phyloP scores from a whole-genome alignment of 2,888 invertebrate genomes.

The Ophraella communa region DNA sequence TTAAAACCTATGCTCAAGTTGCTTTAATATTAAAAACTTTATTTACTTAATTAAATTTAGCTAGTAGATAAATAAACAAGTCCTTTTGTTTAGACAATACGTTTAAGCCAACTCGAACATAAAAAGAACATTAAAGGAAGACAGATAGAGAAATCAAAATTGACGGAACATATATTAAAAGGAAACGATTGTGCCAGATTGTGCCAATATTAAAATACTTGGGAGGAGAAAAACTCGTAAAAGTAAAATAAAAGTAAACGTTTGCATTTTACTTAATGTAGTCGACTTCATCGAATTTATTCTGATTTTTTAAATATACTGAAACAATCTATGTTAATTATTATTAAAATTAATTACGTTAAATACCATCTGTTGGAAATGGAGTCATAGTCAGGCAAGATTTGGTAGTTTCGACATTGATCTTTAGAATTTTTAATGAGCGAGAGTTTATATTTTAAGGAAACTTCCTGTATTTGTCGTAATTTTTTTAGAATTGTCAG shows the following conservation, averaged over 20 bases:
- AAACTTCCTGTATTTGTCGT: too few species aligned
- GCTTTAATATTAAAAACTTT: neutral
- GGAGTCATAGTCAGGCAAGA: too few species aligned
- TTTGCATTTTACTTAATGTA: constrained; percentile 2
- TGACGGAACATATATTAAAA: constrained; percentile 2
- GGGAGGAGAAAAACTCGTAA: constrained; percentile 4
- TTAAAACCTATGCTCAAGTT: neutral
- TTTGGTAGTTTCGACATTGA: too few species aligned
- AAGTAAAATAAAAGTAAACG: constrained; percentile 1
- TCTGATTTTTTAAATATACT: too few species aligned
- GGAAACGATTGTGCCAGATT: neutral
- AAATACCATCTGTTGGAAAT: too few species aligned
- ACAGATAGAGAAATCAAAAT: constrained; percentile 5
- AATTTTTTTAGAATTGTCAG: too few species aligned
- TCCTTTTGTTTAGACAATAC: neutral
- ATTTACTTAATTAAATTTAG: neutral
- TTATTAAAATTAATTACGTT: too few species aligned
- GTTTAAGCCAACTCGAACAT: neutral
- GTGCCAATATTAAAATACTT: neutral
- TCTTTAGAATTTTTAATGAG: too few species aligned
- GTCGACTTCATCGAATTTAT: neutral
- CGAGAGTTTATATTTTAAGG: too few species aligned
- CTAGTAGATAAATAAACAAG: too few species aligned
- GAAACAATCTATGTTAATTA: too few species aligned
- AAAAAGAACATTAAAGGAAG: constrained; percentile 3